A percentile compares a stretch with the other conserved stretches of the same genome.
These are phyloP conservation scores for Echeneis naucrates DNA, from an alignment of 2,797 vertebrate genomes.

Conservation along the genomic window DNA sequence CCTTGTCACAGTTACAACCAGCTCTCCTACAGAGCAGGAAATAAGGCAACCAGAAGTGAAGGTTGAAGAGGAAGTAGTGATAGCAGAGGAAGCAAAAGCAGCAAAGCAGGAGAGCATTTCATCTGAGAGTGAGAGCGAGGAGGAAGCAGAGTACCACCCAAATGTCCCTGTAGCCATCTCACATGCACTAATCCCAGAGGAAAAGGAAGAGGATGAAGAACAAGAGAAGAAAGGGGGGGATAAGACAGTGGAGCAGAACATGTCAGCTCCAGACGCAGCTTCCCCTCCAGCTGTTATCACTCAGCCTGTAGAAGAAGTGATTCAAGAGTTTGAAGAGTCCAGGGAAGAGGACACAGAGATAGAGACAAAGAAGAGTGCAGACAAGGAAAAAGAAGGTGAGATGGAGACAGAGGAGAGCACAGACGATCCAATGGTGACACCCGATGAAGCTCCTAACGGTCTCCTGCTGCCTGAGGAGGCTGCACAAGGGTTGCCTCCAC, in stretches of 20 bases:
- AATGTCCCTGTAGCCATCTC: constrained; percentile 79
- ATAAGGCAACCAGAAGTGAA: constrained; percentile 53
- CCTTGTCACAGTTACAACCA: constrained; percentile 46
- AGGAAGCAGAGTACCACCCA: constrained; percentile 93
- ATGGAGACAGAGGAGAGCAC: constrained; percentile 71
- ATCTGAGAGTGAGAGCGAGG: constrained; percentile 94
- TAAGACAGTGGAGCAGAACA: neutral
- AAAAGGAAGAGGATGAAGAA: constrained; percentile 70
- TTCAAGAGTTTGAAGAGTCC: constrained; percentile 22
- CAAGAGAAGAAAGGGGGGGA: constrained; percentile 38
- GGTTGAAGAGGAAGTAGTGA: constrained; percentile 31
- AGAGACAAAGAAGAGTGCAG: neutral
- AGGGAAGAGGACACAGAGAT: constrained; percentile 27
- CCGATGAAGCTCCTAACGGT: constrained; percentile 77
- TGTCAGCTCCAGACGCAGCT: constrained; percentile 28
- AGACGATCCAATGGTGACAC: constrained; percentile 63
- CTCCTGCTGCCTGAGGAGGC: constrained; percentile 67
- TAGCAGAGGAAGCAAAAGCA: constrained; percentile 34
- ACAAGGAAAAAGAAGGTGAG: constrained; percentile 46
- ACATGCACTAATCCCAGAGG: constrained; percentile 88
- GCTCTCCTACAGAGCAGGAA: constrained; percentile 40
- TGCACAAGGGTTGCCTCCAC: constrained; percentile 51
- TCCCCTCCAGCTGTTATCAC: constrained; percentile 28
- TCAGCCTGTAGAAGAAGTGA: constrained; percentile 32
- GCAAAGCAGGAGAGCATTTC: constrained; percentile 72